Conservation (phyloP, 2,113 vertebrate species). For the Dipodomys ordii region DNA sequence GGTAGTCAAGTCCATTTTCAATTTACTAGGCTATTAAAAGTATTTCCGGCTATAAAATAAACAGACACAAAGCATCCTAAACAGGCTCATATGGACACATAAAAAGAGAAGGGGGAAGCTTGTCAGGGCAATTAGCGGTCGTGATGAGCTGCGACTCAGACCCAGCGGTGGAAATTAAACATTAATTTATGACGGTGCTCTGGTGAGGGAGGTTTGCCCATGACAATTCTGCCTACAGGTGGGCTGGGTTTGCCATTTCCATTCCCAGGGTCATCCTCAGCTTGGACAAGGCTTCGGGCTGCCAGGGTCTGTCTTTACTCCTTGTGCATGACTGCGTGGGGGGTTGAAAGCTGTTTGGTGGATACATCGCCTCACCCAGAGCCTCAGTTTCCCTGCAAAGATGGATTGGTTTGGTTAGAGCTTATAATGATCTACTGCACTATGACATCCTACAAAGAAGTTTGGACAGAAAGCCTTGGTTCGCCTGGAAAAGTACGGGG, state of each 20-base stretch:
- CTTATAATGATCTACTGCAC: neutral
- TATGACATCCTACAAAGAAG: neutral
- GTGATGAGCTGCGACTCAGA: constrained; percentile 62
- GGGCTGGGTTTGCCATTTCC: neutral
- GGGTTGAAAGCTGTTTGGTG: neutral
- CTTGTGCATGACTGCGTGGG: neutral
- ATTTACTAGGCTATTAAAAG: constrained; percentile 75
- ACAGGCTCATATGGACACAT: constrained; percentile 74
- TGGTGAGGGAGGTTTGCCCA: neutral
- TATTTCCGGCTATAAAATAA: constrained; percentile 76
- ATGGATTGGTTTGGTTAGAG: neutral
- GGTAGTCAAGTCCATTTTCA: constrained; percentile 75
- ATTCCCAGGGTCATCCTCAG: neutral
- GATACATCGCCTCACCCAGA: neutral
- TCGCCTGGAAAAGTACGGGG: neutral
- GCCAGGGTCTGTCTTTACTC: neutral
- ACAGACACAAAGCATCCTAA: constrained; percentile 67
- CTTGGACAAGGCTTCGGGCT: neutral
- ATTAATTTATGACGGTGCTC: constrained; percentile 66
- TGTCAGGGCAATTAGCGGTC: constrained; percentile 72
- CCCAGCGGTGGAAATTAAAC: constrained; percentile 58
- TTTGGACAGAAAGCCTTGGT: neutral
- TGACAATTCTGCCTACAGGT: neutral
- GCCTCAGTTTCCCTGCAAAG: neutral
- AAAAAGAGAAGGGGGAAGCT: constrained; percentile 76